Evolutionary conservation across 2,888 invertebrate species (phyloP).

Genomic region (Amiota mariae): DNA sequence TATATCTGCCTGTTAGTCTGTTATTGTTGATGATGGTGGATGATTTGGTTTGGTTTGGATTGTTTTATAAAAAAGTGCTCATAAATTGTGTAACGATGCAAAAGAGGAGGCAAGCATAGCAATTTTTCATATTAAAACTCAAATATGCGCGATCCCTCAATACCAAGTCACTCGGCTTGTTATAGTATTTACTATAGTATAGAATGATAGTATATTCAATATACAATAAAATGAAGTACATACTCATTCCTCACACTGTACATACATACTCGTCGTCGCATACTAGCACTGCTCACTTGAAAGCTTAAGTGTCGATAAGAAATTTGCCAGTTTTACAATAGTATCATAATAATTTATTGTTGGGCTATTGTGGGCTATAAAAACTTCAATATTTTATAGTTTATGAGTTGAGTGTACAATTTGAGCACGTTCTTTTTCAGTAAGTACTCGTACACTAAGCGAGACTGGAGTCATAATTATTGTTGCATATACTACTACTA

Average conservation of each 20-base stretch:
- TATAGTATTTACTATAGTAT: too few relatives aligned
- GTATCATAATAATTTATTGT: slow-evolving; percentile 70
- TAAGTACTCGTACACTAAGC: background rate
- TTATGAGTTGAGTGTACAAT: slow-evolving; percentile 58
- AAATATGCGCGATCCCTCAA: too few relatives aligned
- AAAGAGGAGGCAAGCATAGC: too few relatives aligned
- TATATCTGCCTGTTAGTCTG: background rate
- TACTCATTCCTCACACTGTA: background rate
- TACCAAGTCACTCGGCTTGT: too few relatives aligned
- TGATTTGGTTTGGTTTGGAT: too few relatives aligned
- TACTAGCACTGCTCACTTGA: background rate
- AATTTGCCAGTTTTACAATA: slow-evolving; percentile 67
- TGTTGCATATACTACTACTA: slow-evolving; percentile 39
- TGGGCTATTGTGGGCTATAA: slow-evolving; percentile 66
- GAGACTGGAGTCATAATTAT: slow-evolving; percentile 63
- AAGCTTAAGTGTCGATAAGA: slow-evolving; percentile 65
- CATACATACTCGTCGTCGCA: background rate
- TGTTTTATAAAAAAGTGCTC: too few relatives aligned
- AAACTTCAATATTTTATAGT: slow-evolving; percentile 70
- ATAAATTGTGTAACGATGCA: too few relatives aligned
- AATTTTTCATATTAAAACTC: too few relatives aligned
- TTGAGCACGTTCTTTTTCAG: background rate
- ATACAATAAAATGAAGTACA: slow-evolving; percentile 44
- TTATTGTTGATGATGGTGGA: background rate
- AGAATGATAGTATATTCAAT: slow-evolving; percentile 45